Evolutionary conservation across 2,888 invertebrate genomes (phyloP).

Genomic region (Caenorhabditis macrosperma): DNA sequence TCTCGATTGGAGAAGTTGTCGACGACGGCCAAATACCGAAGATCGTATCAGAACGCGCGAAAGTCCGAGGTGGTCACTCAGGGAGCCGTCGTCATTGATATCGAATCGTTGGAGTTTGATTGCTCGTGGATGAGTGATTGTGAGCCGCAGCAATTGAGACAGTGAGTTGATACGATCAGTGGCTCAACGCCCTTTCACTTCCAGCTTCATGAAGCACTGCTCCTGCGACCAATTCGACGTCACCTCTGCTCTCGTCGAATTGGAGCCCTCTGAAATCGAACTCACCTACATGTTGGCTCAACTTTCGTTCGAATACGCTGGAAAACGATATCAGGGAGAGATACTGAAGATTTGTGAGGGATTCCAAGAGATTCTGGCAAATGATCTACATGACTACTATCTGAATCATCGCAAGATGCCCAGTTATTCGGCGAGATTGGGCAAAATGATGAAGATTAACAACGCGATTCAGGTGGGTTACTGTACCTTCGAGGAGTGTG

Average conservation of each 20-base stretch:
- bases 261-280: constrained; percentile 43
- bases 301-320: constrained; percentile 53
- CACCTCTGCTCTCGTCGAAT: constrained; percentile 15
- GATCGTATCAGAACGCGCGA: not conserved
- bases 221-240: constrained; percentile 30
- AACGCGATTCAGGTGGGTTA: constrained; percentile 63
- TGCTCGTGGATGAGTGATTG: constrained; percentile 32
- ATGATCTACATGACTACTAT: constrained; percentile 58
- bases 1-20: constrained; percentile 26
- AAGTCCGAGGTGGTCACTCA: constrained; percentile 18
- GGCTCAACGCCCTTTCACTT: not conserved
- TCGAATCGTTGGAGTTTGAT: constrained; percentile 6
- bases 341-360: constrained; percentile 28
- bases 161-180: not conserved
- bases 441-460: constrained; percentile 58
- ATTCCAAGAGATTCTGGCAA: constrained; percentile 36
- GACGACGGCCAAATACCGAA: constrained; percentile 24
- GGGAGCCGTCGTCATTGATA: constrained; percentile 1
- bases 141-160: constrained; percentile 7
- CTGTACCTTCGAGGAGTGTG: no score
- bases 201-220: constrained; percentile 17
- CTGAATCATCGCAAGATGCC: constrained; percentile 15
- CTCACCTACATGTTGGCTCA: constrained; percentile 53
- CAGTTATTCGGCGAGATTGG: constrained; percentile 56
- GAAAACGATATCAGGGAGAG: constrained; percentile 38